Evolutionary conservation across 2,888 invertebrate genomes (phyloP).

Genomic region (Lypha dubia): DNA sequence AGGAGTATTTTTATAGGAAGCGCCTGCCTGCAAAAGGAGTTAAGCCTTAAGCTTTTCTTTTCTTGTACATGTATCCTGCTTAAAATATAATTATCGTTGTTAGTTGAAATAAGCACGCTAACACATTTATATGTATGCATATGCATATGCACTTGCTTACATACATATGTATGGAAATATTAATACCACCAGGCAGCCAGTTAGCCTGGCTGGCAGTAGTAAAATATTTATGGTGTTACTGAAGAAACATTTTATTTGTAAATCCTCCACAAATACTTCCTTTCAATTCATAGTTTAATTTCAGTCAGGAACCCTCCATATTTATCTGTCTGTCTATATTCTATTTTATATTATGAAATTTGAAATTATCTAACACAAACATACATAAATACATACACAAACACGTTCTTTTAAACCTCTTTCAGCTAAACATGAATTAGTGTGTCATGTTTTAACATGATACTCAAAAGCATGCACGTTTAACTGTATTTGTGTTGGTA

Average conservation of each 20-base stretch:
- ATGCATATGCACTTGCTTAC: background rate
- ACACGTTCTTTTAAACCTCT: slow-evolving; percentile 14
- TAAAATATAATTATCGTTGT: slow-evolving; percentile 27
- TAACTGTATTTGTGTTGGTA: background rate
- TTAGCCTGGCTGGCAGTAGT: slow-evolving; percentile 22
- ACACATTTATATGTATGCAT: background rate
- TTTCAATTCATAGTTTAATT: slow-evolving; percentile 17
- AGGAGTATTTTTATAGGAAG: background rate
- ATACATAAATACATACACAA: background rate
- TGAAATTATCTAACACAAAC: background rate
- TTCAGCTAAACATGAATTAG: slow-evolving; percentile 46
- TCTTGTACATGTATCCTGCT: no score
- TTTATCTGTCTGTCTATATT: background rate
- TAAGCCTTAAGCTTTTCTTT: no score
- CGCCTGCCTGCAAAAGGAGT: background rate
- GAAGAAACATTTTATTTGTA: slow-evolving; percentile 30
- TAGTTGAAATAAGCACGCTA: background rate
- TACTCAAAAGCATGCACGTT: slow-evolving; percentile 2
- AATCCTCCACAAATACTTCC: slow-evolving; percentile 37
- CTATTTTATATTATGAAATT: slow-evolving; percentile 9
- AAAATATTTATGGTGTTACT: slow-evolving; percentile 53
- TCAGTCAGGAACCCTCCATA: background rate
- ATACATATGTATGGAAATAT: background rate
- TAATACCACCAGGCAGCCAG: slow-evolving; percentile 20
- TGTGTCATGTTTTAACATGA: slow-evolving; percentile 53